Base-by-base conservation (phyloP, 2,113 vertebrate genomes). In the Ageneiosus marmoratus region DNA sequence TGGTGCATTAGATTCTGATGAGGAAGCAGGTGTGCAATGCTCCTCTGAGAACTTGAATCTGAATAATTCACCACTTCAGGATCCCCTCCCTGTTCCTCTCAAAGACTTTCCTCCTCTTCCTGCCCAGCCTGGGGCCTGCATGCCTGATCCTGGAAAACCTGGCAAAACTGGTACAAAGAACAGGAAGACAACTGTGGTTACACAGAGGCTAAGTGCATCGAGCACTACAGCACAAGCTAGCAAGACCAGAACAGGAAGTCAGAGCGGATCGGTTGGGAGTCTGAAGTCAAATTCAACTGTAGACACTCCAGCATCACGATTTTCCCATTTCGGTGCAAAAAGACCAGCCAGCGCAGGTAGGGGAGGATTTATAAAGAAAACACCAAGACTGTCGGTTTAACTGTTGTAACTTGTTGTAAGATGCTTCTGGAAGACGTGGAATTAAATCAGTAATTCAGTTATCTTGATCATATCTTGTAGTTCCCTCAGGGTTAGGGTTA, bases 121-220 rank as follows among this genome's bases (percentile, higher is more conserved):
- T 0, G 91, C 92, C 81, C 93, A 95, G 0, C 94, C 94, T 0
- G 91, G 92, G 0, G 92, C 93, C 86, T 96, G 95, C 90, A 96
- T 96, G 95, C 95, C 94, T 73, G 95, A 96, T 85, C 95, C 94
- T 0, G 95, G 94, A 41, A 87, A 79, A 12, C 4, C 60, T 0
- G 79, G 62, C 13, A 91, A 75, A 32, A 70, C 63, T 1, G 89
- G 90, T 0, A 63, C 84, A 84, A 93, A 89, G 10, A 53, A 82
- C 63, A 93, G 91, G 82, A 94, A 85, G 92, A 86, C 84, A 74
- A 37, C 81, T 22, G 2, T 88, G 3, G 80, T 79, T 41, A 6
- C 93, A 44, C 29, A 84, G 55, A 84, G 86, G 85, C 51, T 89
- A 20, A 85, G 88, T 58, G 88, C 89, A 46, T 86, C 91, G 0